phyloP scores from a whole-genome alignment of 2,888 invertebrate species.

The Cheilosia pagana region DNA sequence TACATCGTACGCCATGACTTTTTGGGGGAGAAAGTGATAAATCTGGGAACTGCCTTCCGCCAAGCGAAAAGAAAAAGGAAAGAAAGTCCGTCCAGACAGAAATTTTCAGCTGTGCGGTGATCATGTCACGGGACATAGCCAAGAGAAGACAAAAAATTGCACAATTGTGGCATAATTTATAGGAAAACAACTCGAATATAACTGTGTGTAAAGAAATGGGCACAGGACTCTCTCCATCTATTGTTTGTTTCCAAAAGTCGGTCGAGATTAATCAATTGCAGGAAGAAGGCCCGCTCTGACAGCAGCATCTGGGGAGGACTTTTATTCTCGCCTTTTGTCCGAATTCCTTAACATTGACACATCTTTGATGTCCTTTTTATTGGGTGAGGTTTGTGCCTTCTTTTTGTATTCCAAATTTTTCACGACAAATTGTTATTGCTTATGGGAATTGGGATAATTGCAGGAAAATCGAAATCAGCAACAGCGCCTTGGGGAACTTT shows the following conservation, averaged over 20 bases:
- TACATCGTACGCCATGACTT: constrained; percentile 40
- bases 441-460: constrained; percentile 3
- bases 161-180: constrained; percentile 72
- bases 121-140: constrained; percentile 50
- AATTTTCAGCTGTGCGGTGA: constrained; percentile 62
- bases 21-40: constrained; percentile 73
- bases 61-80: constrained; percentile 43
- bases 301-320: constrained; percentile 64
- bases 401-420: constrained; percentile 20
- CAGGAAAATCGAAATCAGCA: not conserved
- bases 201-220: constrained; percentile 1
- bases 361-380: constrained; percentile 63
- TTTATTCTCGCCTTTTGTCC: constrained; percentile 28
- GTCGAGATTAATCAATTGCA: constrained; percentile 63
- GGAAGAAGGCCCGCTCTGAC: constrained; percentile 53
- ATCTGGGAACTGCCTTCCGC: constrained; percentile 53
- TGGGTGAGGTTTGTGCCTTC: constrained; percentile 53
- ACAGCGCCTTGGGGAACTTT: not conserved
- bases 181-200: constrained; percentile 37
- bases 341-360: constrained; percentile 46
- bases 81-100: constrained; percentile 44
- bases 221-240: not conserved
- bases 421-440: constrained; percentile 58
- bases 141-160: constrained; percentile 38
- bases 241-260: constrained; percentile 43